Base-by-base conservation (phyloP, 1,140 invertebrate genomes). In the Calephelis virginiensis region DNA sequence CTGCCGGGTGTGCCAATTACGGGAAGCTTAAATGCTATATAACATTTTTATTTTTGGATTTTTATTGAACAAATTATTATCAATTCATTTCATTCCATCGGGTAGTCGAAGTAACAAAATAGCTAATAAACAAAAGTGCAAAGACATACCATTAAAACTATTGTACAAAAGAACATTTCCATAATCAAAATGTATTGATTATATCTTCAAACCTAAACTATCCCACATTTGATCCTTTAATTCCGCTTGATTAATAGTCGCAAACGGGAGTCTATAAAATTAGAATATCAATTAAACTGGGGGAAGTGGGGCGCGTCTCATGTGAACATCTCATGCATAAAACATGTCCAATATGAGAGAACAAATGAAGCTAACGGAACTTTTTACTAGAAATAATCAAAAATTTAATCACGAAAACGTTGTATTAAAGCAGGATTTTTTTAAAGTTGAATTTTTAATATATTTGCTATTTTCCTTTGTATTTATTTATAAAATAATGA, bases 221-320 rank as follows among this genome's bases (percentile, higher is more conserved):
- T 53, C 17, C 14, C 9, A 53, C 50, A 17, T 53, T 53, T 53
- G 50, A 53, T 53, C 50, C 17, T 17, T 17, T 10, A 53, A 28
- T 17, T 11, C 50, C 14, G 14, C 17, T 53, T 17, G 11, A 28
- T 53, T 53, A 17, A 53, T 53, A 53, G 50, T 17, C 50, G 13
- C 50, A 53, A 53, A 53, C 28, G 50, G 50, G 14, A 53, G 53
- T 56, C 53, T 38, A 56, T 56, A 56, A 56, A 56, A 56, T 56
- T 56, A 56, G 53, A 56, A 56, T 56, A 56, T 56, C 28, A 56
- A 56, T 56, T 56, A 56, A 11, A 56, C 17, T 11, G 28, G 37
- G 17, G 8, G 28, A 56, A 37, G 8, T 7, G 14, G 53, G 53
- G 17, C 9, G 50, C 14, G 6, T 37, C 17, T n/a, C 53, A 11